Evolutionary conservation across 2,113 vertebrate species (phyloP).

Genomic region (Thymallus thymallus): DNA sequence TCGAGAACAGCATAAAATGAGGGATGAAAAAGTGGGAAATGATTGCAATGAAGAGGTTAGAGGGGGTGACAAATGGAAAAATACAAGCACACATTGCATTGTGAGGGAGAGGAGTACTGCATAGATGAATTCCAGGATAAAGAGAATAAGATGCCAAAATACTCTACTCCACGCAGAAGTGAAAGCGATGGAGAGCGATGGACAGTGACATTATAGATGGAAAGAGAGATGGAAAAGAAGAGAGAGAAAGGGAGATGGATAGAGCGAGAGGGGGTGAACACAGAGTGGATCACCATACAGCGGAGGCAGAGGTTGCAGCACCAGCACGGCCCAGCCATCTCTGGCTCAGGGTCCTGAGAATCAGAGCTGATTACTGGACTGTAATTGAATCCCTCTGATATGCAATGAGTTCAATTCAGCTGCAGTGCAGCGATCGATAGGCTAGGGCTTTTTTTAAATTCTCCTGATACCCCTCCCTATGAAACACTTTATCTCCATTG

Average conservation of each 20-base stretch:
- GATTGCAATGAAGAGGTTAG: no score
- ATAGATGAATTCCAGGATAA: not conserved
- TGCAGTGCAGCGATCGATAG: conserved; percentile 65
- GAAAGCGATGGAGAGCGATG: not conserved
- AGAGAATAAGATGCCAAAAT: not conserved
- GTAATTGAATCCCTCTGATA: conserved; percentile 71
- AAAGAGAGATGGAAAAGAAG: not conserved
- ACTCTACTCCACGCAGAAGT: not conserved
- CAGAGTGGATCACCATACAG: no score
- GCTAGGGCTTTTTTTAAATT: conserved; percentile 69
- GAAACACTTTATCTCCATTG: conserved; percentile 47
- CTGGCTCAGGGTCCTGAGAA: conserved; percentile 43
- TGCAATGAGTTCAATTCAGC: conserved; percentile 58
- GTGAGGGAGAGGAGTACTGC: no score
- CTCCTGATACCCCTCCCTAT: conserved; percentile 59
- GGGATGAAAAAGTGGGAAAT: no score
- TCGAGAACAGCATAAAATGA: no score
- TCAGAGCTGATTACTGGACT: conserved; percentile 65
- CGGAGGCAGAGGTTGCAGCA: no score
- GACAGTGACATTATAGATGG: not conserved
- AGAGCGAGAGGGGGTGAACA: not conserved
- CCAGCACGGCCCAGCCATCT: not conserved
- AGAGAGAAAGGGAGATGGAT: not conserved
- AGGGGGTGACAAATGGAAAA: no score
- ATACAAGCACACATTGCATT: no score